Evolutionary conservation across 53 echinoderm and acorn worm species (phyloP), one percentile per base, ranked within the genome.

Genomic region (Mesocentrotus franciscanus): DNA sequence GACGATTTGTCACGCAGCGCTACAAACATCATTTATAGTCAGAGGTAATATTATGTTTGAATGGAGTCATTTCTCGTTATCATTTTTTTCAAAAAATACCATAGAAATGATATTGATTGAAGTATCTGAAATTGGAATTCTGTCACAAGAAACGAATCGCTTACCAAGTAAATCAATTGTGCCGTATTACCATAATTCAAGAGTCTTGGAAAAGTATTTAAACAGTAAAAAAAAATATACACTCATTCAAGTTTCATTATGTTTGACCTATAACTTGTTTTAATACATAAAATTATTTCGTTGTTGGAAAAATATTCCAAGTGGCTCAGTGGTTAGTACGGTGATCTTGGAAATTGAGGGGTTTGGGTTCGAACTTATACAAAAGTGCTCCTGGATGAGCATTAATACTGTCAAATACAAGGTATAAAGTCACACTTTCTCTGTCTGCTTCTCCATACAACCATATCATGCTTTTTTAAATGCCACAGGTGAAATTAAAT

Each of bases 1-100:
- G 91, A 66, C 66, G 36, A 4, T 91, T 91, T 68, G 36, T 91
- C 57, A 87, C n/a, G 87, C 13, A 87, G 56, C 57, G 57, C n/a
- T 57, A 13, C 24, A 87, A 87, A 58, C 58, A 58, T 87, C 13
- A 57, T 27, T 10, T 9, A 11, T 56, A 87, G 56, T 27, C 81
- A 36, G 18, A 81, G 6, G 22, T 17, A 42, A 13, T 79, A 39
- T 79, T 32, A 81, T 42, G 36, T 81, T 36, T 81, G 42, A 39
- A 39, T 22, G 42, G 8, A 12, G 4, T 39, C 20, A 11, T 81
- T 42, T 39, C 16, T 78, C 20, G 64, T 74, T 30, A 30, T 2
- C 10, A 30, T 39, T 10, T 18, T 42, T 42, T 81, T 81, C 16
- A 64, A 11, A 42, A 42, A 18, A 81, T 81, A 39, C 1, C 20